Percentiles rank a stretch among this genome's conserved stretches.
These are phyloP conservation scores for Stegostoma tigrinum DNA, from an alignment of 2,113 vertebrate species.

Conservation along the genomic window DNA sequence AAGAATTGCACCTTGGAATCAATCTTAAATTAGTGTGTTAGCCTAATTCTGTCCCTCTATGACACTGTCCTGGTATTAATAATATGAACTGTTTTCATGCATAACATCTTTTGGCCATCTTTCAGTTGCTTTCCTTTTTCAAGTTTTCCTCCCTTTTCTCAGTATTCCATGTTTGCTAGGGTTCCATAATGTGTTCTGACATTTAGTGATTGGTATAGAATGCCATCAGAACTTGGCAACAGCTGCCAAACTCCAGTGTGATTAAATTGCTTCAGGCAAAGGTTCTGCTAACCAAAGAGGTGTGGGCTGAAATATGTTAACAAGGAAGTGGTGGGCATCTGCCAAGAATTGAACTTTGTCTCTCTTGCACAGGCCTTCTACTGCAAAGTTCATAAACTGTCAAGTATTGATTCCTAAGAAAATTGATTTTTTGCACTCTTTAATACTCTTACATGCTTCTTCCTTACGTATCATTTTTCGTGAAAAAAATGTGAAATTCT, in stretches of 20 bases:
- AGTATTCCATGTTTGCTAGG: background rate
- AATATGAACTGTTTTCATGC: background rate
- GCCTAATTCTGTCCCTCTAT: background rate
- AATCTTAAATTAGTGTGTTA: background rate
- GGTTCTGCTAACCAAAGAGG: background rate
- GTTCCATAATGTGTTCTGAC: background rate
- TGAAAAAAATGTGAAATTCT: background rate
- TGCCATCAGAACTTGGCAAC: background rate
- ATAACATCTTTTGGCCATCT: background rate
- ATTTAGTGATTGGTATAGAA: background rate
- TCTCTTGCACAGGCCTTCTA: background rate
- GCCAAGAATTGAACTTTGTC: background rate
- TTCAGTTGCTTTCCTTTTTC: background rate
- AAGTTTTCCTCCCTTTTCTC: background rate
- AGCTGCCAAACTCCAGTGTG: background rate
- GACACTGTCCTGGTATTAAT: background rate
- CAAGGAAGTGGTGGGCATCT: background rate
- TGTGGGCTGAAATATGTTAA: background rate
- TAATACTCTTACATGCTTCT: background rate
- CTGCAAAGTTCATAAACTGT: background rate
- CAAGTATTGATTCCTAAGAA: background rate
- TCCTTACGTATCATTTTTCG: background rate
- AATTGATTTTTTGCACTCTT: background rate
- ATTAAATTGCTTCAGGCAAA: background rate
- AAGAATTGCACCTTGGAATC: background rate